Conservation (phyloP, 2,797 vertebrate genomes). For the Adrianichthys oophorus region DNA sequence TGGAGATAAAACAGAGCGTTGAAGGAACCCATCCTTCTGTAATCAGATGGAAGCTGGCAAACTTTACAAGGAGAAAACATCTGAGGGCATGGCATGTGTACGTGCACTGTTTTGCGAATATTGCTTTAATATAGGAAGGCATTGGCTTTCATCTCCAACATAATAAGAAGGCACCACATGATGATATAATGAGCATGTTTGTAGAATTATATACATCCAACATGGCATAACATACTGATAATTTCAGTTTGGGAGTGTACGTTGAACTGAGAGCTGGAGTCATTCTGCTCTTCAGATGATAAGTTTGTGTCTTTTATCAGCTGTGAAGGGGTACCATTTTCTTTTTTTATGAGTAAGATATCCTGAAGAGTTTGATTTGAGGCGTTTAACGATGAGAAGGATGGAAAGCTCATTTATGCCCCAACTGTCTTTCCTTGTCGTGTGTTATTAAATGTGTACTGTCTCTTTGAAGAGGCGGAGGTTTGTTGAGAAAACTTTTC, state of each 20-base stretch:
- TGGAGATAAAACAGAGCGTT: slow-evolving; percentile 24
- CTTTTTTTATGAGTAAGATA: slow-evolving; percentile 46
- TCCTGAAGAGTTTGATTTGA: slow-evolving; percentile 40
- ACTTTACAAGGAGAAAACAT: slow-evolving; percentile 31
- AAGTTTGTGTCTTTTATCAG: slow-evolving; percentile 48
- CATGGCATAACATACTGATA: slow-evolving; percentile 24
- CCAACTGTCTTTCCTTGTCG: slow-evolving; percentile 15
- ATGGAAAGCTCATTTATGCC: slow-evolving; percentile 28
- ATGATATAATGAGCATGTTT: slow-evolving; percentile 36
- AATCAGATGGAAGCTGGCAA: slow-evolving; percentile 36
- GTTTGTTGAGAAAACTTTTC: slow-evolving; percentile 11
- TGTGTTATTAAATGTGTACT: slow-evolving; percentile 48
- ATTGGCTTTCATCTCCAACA: slow-evolving; percentile 30
- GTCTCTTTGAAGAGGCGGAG: slow-evolving; percentile 35
- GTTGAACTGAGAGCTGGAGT: slow-evolving; percentile 15
- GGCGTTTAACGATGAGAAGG: slow-evolving; percentile 36
- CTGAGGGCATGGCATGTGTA: slow-evolving; percentile 20
- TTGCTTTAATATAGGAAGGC: slow-evolving; percentile 29
- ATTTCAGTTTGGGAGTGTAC: slow-evolving; percentile 31
- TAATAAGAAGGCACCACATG: slow-evolving; percentile 37
- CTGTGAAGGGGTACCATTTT: slow-evolving; percentile 47
- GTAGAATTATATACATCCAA: slow-evolving; percentile 49
- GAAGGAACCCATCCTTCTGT: slow-evolving; percentile 24
- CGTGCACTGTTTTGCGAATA: slow-evolving; percentile 35
- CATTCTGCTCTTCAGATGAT: slow-evolving; percentile 11